Evolutionary conservation across 2,797 vertebrate genomes (phyloP).

Genomic region (Ispidina lecontei): DNA sequence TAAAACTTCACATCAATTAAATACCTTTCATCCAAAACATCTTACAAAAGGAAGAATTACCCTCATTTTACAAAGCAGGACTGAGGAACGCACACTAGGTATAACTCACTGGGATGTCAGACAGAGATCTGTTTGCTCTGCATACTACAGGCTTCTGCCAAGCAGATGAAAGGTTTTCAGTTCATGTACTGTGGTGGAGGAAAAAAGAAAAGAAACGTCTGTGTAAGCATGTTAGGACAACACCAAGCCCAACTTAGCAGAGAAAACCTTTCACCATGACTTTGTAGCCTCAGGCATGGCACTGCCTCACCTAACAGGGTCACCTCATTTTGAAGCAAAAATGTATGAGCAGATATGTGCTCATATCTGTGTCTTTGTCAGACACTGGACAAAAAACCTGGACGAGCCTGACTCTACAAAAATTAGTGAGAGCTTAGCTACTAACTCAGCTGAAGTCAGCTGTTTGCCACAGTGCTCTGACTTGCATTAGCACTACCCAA

Average conservation of each 20-base stretch:
- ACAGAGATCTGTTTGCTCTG: not conserved
- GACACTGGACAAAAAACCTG: not conserved
- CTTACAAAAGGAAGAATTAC: not conserved
- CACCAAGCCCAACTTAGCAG: not conserved
- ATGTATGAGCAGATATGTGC: not conserved
- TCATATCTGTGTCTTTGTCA: not conserved
- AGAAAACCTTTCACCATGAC: not conserved
- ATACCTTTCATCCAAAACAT: not conserved
- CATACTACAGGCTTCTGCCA: not conserved
- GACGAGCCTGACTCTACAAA: not conserved
- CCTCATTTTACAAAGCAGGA: not conserved
- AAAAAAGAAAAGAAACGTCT: not conserved
- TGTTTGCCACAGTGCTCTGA: not conserved
- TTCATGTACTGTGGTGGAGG: not conserved
- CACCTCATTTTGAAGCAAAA: not conserved
- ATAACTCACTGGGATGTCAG: not conserved
- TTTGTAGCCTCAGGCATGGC: not conserved
- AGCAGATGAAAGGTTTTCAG: not conserved
- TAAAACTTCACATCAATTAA: slow-evolving; percentile 5
- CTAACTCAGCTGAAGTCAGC: not conserved
- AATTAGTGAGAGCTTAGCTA: not conserved
- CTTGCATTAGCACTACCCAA: not conserved
- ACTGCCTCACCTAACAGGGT: not conserved
- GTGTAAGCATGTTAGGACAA: not conserved
- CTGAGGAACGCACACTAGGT: not conserved